Conservation (phyloP, 1,140 invertebrate genomes). For the Caenorhabditis brenneri region DNA sequence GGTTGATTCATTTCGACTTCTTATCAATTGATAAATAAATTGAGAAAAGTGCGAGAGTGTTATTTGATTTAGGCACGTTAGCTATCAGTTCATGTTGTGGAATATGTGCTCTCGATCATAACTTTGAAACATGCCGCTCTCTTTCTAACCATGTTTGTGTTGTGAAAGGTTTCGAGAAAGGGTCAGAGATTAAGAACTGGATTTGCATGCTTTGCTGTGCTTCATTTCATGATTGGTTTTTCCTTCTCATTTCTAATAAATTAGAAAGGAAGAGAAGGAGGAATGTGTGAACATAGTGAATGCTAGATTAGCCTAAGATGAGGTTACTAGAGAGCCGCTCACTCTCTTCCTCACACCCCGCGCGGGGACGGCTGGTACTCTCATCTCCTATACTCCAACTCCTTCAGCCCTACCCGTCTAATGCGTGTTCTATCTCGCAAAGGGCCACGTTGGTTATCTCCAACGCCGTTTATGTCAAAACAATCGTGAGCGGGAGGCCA, state of each 20-base stretch:
- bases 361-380: not conserved
- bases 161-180: not conserved
- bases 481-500: constrained; percentile 10
- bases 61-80: not conserved
- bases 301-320: not conserved
- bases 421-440: not conserved
- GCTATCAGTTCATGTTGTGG: not conserved
- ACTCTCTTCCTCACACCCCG: not conserved
- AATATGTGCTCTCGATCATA: no score
- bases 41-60: not conserved
- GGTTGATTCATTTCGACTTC: not conserved
- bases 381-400: not conserved
- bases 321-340: not conserved
- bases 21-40: not conserved
- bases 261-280: not conserved
- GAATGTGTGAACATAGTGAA: not conserved
- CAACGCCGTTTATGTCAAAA: constrained; percentile 9
- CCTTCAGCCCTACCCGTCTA: not conserved
- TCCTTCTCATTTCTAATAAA: not conserved
- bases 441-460: not conserved
- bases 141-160: not conserved
- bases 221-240: not conserved
- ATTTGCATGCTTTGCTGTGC: not conserved
- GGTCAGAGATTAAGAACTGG: not conserved
- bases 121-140: no score